Conservation (phyloP, 2,888 invertebrate species). For the Lypha dubia region DNA sequence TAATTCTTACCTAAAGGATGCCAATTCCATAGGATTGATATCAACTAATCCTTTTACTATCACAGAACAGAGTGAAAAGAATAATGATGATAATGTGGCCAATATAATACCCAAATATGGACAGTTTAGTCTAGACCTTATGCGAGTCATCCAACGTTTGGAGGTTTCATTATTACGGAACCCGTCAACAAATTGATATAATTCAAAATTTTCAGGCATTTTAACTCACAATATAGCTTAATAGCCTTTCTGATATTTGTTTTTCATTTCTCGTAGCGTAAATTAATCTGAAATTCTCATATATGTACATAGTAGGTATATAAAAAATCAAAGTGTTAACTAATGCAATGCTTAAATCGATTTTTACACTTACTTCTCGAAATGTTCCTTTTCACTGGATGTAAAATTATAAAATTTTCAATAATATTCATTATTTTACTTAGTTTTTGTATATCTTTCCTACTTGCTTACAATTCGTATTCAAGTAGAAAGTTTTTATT, state of each 20-base stretch:
- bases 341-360: conserved; percentile 23
- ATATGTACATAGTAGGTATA: neutral
- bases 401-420: conserved; percentile 21
- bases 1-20: conserved; percentile 86
- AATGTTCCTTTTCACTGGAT: conserved; percentile 7
- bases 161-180: conserved; percentile 79
- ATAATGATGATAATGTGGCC: conserved; percentile 93
- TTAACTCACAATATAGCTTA: conserved; percentile 34
- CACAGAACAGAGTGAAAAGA: conserved; percentile 95
- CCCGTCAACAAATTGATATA: conserved; percentile 90
- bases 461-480: neutral
- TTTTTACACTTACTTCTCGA: conserved; percentile 42
- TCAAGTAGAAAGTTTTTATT: conserved; percentile 29
- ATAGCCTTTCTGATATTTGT: neutral
- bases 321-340: neutral
- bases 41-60: conserved; percentile 94
- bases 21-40: conserved; percentile 94
- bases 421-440: conserved; percentile 5
- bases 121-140: conserved; percentile 84
- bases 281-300: conserved; percentile 16
- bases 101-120: conserved; percentile 92
- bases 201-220: conserved; percentile 91
- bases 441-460: neutral
- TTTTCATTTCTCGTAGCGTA: conserved; percentile 22
- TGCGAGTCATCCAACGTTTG: conserved; percentile 78